Evolutionary conservation across 2,113 vertebrate genomes (phyloP).

Genomic region (Apistogramma diplotaenia): DNA sequence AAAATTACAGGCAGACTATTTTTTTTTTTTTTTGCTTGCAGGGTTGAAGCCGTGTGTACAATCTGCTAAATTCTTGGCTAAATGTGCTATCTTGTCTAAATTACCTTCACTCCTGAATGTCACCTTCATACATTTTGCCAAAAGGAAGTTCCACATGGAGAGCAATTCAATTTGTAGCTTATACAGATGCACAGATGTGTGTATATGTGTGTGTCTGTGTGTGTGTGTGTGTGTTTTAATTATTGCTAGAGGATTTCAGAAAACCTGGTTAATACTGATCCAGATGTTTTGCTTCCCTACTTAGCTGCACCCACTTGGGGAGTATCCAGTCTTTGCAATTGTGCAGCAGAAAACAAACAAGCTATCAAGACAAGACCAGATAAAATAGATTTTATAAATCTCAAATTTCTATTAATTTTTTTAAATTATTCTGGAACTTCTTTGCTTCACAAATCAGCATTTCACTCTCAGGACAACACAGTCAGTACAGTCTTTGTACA

Average conservation of each 20-base stretch:
- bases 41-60: constrained; percentile 19
- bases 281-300: constrained; percentile 26
- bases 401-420: not conserved
- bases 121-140: constrained; percentile 21
- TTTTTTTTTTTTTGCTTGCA: constrained; percentile 16
- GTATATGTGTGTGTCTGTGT: not conserved
- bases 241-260: not conserved
- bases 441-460: not conserved
- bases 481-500: not conserved
- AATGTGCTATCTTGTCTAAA: constrained; percentile 33
- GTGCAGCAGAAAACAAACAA: not conserved
- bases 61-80: constrained; percentile 39
- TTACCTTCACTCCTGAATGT: constrained; percentile 19
- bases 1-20: not conserved
- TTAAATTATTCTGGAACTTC: not conserved
- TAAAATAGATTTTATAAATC: not conserved
- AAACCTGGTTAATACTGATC: constrained; percentile 4
- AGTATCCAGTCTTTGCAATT: not conserved
- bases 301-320: not conserved
- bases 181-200: constrained; percentile 4
- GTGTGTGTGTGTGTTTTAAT: not conserved
- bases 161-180: constrained; percentile 30
- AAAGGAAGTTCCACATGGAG: constrained; percentile 23
- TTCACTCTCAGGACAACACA: not conserved
- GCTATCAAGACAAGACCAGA: not conserved